A percentile compares a stretch with the other conserved stretches of the same genome.
Conservation (phyloP, 2,888 invertebrate genomes). For the Hofmannophila pseudospretella region DNA sequence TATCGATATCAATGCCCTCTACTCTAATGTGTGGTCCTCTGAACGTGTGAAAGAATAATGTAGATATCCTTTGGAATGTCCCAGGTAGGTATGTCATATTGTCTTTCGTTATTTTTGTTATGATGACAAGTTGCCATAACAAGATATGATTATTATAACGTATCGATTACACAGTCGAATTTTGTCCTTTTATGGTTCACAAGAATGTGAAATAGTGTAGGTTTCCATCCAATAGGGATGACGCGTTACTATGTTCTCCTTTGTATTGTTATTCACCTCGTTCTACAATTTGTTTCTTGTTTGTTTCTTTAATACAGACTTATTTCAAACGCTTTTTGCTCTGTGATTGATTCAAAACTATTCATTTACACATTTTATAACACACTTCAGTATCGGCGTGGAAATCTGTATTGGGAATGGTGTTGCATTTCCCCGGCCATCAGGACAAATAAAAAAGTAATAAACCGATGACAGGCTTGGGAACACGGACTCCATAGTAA, state of each 20-base stretch:
- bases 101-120: constrained; percentile 35
- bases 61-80: constrained; percentile 26
- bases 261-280: too few species aligned
- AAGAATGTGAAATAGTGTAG: constrained; percentile 5
- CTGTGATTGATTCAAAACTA: constrained; percentile 38
- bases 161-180: constrained; percentile 39
- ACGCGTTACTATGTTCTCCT: too few species aligned
- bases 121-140: constrained; percentile 56
- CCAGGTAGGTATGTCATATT: constrained; percentile 20
- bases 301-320: too few species aligned
- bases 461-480: constrained; percentile 72
- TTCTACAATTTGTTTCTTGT: too few species aligned
- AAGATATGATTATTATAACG: constrained; percentile 49
- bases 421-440: constrained; percentile 67
- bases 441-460: constrained; percentile 72
- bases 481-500: constrained; percentile 64
- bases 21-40: constrained; percentile 55
- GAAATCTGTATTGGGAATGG: constrained; percentile 63
- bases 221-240: too few species aligned
- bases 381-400: constrained; percentile 47
- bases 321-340: too few species aligned
- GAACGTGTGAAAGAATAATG: constrained; percentile 39
- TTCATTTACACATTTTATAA: constrained; percentile 51
- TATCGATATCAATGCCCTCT: constrained; percentile 35
- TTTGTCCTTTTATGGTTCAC: constrained; percentile 34